Evolutionary conservation across 1,140 invertebrate genomes (phyloP).

Genomic region (Solenopsis fugax): DNA sequence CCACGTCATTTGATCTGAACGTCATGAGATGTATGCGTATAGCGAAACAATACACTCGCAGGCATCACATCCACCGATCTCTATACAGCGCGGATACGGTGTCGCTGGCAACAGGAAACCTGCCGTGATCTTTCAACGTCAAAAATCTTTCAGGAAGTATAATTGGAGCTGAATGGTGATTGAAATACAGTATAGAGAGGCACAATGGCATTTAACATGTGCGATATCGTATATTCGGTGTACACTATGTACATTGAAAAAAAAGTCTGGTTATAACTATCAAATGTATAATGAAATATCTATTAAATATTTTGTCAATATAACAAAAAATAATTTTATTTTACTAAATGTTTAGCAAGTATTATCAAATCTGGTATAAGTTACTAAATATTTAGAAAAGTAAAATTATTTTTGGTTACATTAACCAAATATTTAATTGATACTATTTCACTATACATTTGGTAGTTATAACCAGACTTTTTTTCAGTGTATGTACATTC

Average conservation of each 20-base stretch:
- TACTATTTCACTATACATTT: too few relatives aligned
- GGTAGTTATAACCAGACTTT: too few relatives aligned
- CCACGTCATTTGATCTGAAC: conserved; percentile 69
- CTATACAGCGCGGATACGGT: conserved; percentile 27
- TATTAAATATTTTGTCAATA: too few relatives aligned
- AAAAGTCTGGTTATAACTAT: too few relatives aligned
- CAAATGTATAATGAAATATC: too few relatives aligned
- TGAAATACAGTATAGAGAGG: neutral
- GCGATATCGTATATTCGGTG: neutral
- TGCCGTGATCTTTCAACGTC: conserved; percentile 27
- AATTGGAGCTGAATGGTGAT: conserved; percentile 12
- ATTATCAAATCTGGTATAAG: too few relatives aligned
- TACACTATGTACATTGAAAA: too few relatives aligned
- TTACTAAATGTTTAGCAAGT: too few relatives aligned
- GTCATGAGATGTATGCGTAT: conserved; percentile 42
- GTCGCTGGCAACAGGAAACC: conserved; percentile 54
- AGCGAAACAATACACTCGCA: conserved; percentile 58
- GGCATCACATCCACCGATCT: conserved; percentile 49
- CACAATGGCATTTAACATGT: neutral
- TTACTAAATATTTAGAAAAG: too few relatives aligned
- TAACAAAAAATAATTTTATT: too few relatives aligned
- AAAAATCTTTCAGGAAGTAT: conserved; percentile 44
- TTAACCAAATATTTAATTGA: too few relatives aligned
- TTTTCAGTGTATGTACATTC: neutral
- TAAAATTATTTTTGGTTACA: too few relatives aligned